Conservation (phyloP, 2,888 invertebrate species). For the Drosophila austrosaltans region DNA sequence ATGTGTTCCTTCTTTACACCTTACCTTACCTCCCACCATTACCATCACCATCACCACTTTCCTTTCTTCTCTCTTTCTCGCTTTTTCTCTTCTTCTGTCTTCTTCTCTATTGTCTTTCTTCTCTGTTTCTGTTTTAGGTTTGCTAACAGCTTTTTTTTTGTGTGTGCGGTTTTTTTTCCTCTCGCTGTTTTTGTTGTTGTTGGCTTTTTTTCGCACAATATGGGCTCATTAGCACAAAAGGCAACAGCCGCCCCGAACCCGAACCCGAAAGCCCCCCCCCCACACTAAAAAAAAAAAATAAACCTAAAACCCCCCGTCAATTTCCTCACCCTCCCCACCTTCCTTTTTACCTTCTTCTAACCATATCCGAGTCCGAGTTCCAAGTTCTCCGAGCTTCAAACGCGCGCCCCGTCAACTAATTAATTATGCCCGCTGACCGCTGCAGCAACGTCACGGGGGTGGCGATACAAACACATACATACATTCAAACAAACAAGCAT, state of each 20-base stretch:
- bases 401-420: slow-evolving; percentile 67
- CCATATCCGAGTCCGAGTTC: slow-evolving; percentile 38
- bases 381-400: slow-evolving; percentile 15
- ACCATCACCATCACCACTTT: background rate
- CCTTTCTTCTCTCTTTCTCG: background rate
- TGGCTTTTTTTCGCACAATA: slow-evolving; percentile 70
- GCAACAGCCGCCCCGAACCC: slow-evolving; percentile 39
- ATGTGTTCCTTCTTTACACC: slow-evolving; percentile 26
- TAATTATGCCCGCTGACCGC: slow-evolving; percentile 64
- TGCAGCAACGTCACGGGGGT: slow-evolving; percentile 77
- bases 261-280: slow-evolving; percentile 2
- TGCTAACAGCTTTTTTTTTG: slow-evolving; percentile 15
- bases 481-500: background rate
- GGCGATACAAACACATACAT: slow-evolving; percentile 56
- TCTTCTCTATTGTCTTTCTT: slow-evolving; percentile 3
- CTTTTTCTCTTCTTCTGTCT: background rate
- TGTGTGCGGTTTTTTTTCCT: slow-evolving; percentile 46
- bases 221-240: slow-evolving; percentile 75
- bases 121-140: slow-evolving; percentile 11
- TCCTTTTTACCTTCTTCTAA: slow-evolving; percentile 2
- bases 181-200: slow-evolving; percentile 30
- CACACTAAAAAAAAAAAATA: background rate
- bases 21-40: background rate
- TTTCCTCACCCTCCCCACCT: background rate
- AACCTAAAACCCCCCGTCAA: slow-evolving; percentile 5